Evolutionary conservation across 1,140 invertebrate species (phyloP), one percentile per base, ranked within the genome.

Genomic region (Lasaia peninsularis): DNA sequence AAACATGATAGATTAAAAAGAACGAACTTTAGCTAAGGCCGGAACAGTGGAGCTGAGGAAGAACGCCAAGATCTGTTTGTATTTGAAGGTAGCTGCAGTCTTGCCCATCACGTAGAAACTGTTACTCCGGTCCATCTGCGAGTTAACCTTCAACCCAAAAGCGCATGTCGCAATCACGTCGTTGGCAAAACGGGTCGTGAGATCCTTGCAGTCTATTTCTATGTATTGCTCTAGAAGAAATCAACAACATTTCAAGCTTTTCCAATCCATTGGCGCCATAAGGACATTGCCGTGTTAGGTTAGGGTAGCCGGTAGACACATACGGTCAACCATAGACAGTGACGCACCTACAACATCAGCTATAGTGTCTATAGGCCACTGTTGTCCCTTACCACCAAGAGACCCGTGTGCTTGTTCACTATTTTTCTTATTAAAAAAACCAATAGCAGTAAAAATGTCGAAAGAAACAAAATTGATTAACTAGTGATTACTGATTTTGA

Each of bases 101-200:
- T 87, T 89, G n/a, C 91, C 92, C 69, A 89, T 87, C 58, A 65
- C 35, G 56, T 90, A 93, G 67, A 91, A 91, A 34, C 87, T 71
- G 66, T 92, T 91, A 1, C 91, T 64, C 0, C 71, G 74, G 1
- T 93, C 80, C 7, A 80, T 81, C 9, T 91, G 84, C 0, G 92
- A 91, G 60, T 93, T 87, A 2, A 92, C 87, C 65, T 90, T 85
- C 5, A 92, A 72, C 0, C 92, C 92, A 65, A 92, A 93, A 4
- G 72, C 78, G 16, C 72, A 75, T 1, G 76, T 67, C 0, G 77
- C 75, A 2, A 82, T 78, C 2, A 93, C 91, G 63, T 93, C 92
- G 44, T 90, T 92, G 0, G 92, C 90, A 51, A 90, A 93, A 3
- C 89, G 81, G 0, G 89, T 87, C 8, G 82, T 86, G 12, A 91